A percentile compares a stretch with the other conserved stretches of the same genome.
phyloP scores from a whole-genome alignment of 2,113 vertebrate genomes.

The Butastur rufipennis region DNA sequence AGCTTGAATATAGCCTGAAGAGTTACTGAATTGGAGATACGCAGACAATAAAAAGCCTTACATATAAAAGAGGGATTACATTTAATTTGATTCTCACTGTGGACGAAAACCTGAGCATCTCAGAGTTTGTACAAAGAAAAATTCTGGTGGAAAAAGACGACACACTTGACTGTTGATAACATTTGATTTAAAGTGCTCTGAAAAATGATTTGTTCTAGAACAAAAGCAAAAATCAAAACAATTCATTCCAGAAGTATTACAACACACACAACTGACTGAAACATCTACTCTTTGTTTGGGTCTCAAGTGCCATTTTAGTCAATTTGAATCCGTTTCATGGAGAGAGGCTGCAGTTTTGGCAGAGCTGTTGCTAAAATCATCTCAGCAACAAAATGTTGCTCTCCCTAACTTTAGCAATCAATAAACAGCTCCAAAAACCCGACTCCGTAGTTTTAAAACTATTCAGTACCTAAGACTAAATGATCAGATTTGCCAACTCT shows the following conservation, averaged over 20 bases:
- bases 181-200: neutral
- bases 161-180: neutral
- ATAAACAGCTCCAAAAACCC: neutral
- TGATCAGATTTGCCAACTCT: neutral
- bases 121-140: neutral
- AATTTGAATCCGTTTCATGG: neutral
- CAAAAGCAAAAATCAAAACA: conserved; percentile 30
- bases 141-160: neutral
- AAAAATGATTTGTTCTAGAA: neutral
- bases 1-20: neutral
- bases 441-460: neutral
- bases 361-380: neutral
- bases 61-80: neutral
- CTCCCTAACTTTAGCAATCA: neutral
- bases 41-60: neutral
- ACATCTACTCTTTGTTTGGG: neutral
- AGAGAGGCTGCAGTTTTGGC: neutral
- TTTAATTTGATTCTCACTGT: neutral
- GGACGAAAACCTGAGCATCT: neutral
- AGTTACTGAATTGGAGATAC: neutral
- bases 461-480: neutral
- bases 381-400: neutral
- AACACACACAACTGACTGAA: neutral
- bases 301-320: neutral
- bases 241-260: conserved; percentile 30